Conservation (phyloP, 2,797 vertebrate species). For the Hydrophis major region DNA sequence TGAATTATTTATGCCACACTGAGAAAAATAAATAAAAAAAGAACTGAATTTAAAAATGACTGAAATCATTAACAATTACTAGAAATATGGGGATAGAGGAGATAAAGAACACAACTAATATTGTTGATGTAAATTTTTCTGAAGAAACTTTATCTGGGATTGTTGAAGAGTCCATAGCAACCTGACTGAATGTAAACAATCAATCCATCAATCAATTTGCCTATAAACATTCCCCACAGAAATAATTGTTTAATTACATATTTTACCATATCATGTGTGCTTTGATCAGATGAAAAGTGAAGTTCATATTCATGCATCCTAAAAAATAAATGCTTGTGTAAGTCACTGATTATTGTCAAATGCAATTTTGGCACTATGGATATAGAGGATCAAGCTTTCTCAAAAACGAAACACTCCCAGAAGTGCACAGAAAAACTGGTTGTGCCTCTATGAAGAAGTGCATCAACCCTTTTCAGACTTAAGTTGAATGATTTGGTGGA, state of each 20-base stretch:
- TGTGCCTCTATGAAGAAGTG: background rate
- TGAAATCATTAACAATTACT: background rate
- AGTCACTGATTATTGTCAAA: background rate
- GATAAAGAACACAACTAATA: background rate
- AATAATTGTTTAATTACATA: background rate
- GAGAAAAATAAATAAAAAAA: background rate
- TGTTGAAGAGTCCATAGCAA: background rate
- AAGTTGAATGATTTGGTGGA: background rate
- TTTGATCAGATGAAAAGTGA: slow-evolving; percentile 54
- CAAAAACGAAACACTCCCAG: background rate
- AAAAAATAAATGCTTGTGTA: background rate
- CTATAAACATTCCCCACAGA: background rate
- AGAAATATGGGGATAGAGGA: background rate
- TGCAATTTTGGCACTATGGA: background rate
- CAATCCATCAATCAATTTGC: background rate
- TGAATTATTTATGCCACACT: background rate
- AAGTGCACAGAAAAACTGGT: background rate
- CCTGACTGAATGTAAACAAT: background rate
- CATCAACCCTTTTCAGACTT: background rate
- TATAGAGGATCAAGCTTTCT: background rate
- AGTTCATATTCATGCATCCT: slow-evolving; percentile 58
- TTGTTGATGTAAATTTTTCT: background rate
- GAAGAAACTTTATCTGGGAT: background rate
- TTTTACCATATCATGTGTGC: slow-evolving; percentile 57
- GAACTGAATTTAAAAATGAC: background rate